These are phyloP conservation scores for Meda fulgida DNA, from an alignment of 2,797 vertebrate genomes.

Conservation along the genomic window DNA sequence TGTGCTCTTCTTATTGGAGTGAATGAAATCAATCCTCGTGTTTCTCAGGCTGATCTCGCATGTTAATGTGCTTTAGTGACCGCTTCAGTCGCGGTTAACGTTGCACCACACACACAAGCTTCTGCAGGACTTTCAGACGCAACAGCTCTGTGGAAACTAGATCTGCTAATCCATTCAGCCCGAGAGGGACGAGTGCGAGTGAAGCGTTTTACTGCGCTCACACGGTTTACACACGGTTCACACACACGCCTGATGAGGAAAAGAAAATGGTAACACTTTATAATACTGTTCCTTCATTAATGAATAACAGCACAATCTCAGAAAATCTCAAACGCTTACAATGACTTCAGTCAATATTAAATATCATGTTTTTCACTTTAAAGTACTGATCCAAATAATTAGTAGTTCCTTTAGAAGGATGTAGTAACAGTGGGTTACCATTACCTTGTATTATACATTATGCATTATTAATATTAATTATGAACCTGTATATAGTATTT, in stretches of 20 bases:
- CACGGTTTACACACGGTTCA: slow-evolving; percentile 33
- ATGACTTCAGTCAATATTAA: too few relatives aligned
- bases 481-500: too few relatives aligned
- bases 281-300: too few relatives aligned
- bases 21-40: slow-evolving; percentile 62
- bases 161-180: slow-evolving; percentile 67
- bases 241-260: slow-evolving; percentile 45
- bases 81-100: too few relatives aligned
- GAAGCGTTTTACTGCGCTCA: slow-evolving; percentile 65
- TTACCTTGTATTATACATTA: too few relatives aligned
- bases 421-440: too few relatives aligned
- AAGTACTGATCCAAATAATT: too few relatives aligned
- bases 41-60: slow-evolving; percentile 61
- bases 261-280: slow-evolving; percentile 32
- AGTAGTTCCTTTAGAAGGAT: too few relatives aligned
- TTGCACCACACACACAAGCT: slow-evolving; percentile 64
- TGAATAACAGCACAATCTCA: too few relatives aligned
- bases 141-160: slow-evolving; percentile 64
- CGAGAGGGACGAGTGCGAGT: slow-evolving; percentile 60
- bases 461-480: too few relatives aligned
- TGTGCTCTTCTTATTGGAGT: slow-evolving; percentile 49
- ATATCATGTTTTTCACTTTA: too few relatives aligned
- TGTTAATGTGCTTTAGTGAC: slow-evolving; percentile 59
- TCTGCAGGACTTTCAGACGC: slow-evolving; percentile 45
- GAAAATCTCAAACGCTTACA: too few relatives aligned